Evolutionary conservation across 2,888 invertebrate genomes (phyloP), one percentile per base, ranked within the genome.

Genomic region (Andrena trimmerana): DNA sequence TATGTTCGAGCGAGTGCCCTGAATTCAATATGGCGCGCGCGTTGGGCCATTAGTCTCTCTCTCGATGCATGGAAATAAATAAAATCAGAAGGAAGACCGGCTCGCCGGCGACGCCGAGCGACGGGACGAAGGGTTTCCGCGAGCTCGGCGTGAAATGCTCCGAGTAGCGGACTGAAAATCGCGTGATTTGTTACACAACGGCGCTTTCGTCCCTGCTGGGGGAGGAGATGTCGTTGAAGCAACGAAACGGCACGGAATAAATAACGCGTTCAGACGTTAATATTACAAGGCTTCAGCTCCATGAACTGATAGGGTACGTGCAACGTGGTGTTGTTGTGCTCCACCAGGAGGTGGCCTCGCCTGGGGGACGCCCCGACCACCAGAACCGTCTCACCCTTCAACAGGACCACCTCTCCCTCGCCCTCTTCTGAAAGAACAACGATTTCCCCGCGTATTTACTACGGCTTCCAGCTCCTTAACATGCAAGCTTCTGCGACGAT

Each of bases 281-380:
- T 93, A 88, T 94, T 94, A 87, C 93, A 93, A 67, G 93, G 95
- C 92, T 96, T 96, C 85, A 98, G 95, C 94, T 97, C 97, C 95
- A 97, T 95, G 93, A 96, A 97, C 94, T 97, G 97, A 94, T 97
- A 97, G 78, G 98, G 97, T 87, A 98, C 97, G 92, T 97, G 97
- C 80, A 97, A 95, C 86, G 96, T 97, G 89, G 95, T 95, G 86
- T 95, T 96, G 91, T 97, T 97, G 93, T 97, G 96, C 95, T 98
- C 98, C 86, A 99, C 98, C 89, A 98, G 95, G 88, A 99, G 96
- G 95, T 97, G 98, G 0, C 99, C 99, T 89, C 98, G 96, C 78
- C 97, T 96, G 72, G 96, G 95, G 57, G 98, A 98, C 66, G 98
- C 97, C 83, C 98, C 98, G 59, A 98, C 96, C 69, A 98, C 98